phyloP scores from a whole-genome alignment of 2,797 vertebrate species.

The Borostomias antarcticus region DNA sequence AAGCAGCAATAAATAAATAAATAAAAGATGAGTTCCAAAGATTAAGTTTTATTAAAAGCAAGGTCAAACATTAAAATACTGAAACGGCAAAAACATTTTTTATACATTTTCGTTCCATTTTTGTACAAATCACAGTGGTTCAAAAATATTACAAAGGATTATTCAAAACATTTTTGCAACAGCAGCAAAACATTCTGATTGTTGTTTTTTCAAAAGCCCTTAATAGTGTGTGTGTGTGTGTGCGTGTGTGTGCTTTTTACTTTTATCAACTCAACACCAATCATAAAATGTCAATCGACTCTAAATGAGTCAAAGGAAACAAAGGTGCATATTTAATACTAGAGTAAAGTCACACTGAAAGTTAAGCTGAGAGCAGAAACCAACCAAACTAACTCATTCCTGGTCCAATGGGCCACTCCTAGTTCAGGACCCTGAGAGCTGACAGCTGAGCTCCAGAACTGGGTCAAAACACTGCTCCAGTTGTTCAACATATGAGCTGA shows the following conservation, averaged over 20 bases:
- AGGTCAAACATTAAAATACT: constrained; percentile 85
- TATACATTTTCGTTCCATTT: constrained; percentile 56
- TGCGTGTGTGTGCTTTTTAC: constrained; percentile 65
- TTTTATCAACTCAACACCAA: constrained; percentile 57
- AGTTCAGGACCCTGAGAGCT: constrained; percentile 42
- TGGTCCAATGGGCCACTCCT: constrained; percentile 21
- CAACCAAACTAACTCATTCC: constrained; percentile 44
- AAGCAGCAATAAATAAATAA: constrained; percentile 5
- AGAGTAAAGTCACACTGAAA: constrained; percentile 55
- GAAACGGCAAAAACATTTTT: constrained; percentile 71
- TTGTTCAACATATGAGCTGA: background rate
- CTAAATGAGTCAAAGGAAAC: constrained; percentile 54
- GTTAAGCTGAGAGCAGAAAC: constrained; percentile 48
- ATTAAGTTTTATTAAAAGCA: constrained; percentile 83
- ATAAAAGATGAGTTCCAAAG: constrained; percentile 56
- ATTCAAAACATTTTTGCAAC: constrained; percentile 73
- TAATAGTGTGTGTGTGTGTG: constrained; percentile 58
- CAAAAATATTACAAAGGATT: constrained; percentile 81
- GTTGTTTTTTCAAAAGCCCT: constrained; percentile 76
- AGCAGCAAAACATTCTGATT: constrained; percentile 84
- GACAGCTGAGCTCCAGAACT: constrained; percentile 32
- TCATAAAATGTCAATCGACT: constrained; percentile 63
- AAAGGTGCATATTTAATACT: constrained; percentile 69
- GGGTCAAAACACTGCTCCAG: background rate
- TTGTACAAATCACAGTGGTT: constrained; percentile 86